Base-by-base conservation (phyloP, 2,113 vertebrate species). In the Callionymus lyra region DNA sequence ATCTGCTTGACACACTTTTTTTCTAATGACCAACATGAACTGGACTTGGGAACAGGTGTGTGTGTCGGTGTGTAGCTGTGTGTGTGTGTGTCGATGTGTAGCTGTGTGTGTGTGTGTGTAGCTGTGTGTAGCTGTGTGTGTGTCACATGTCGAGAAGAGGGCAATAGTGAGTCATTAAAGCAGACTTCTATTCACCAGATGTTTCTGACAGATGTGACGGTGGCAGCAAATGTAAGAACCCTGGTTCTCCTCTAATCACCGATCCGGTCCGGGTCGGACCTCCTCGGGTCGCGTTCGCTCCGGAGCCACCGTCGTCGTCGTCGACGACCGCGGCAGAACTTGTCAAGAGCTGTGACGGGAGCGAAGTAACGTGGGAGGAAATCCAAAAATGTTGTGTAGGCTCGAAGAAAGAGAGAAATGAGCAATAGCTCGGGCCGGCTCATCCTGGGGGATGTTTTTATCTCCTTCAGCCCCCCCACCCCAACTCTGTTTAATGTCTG, bases 391-490 rank as follows among this genome's bases (percentile, higher is more conserved):
- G 63, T 31, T 49, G 21, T 45, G 42, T 56, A 58, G 47, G 31
- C 35, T 50, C 12, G n/a, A 16, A 35, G 11, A 60, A 39, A 41
- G 54, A 38, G 34, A 59, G 49, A 68, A 55, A 59, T 77, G 64
- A 74, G 65, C 65, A 74, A 53, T 77, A 76, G 52, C 73, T 54
- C 72, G 67, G 70, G 67, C 56, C 70, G 71, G 67, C 61, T 77
- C 78, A 72, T 85, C 85, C 80, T 83, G 56, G 56, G 81, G 81
- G 80, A 82, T 84, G 72, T 81, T 84, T 84, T 81, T 70, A 74
- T 78, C 77, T 64, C 49, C 44, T 53, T 59, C 47, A 46, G 16
- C 38, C 13, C 54, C 51, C 49, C 49, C 53, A 11, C 38, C 42
- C 50, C 18, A 58, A 57, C 76, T 74, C 63, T 57, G 81, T 86